Evolutionary conservation across 2,113 vertebrate genomes (phyloP).

Genomic region (Myiagra hebetior): DNA sequence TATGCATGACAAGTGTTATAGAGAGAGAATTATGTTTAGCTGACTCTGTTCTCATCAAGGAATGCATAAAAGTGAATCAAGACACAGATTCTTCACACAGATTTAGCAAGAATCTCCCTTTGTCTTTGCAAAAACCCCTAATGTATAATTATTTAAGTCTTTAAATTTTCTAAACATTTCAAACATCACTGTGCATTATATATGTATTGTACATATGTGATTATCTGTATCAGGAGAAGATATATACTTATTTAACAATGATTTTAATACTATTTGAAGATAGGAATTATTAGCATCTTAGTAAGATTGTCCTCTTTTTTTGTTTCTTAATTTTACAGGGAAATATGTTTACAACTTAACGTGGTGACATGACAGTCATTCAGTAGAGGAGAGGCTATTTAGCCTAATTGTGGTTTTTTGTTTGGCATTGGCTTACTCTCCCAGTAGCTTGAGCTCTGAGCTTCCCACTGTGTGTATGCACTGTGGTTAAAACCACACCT

Average conservation of each 20-base stretch:
- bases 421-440: neutral
- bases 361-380: neutral
- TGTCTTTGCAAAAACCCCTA: neutral
- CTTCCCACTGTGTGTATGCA: neutral
- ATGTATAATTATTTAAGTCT: neutral
- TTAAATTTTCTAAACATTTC: neutral
- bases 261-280: neutral
- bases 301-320: neutral
- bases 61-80: neutral
- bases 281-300: neutral
- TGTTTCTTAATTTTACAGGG: neutral
- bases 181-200: neutral
- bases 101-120: neutral
- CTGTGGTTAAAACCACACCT: constrained; percentile 16
- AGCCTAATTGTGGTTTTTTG: neutral
- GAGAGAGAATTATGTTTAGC: neutral
- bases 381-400: neutral
- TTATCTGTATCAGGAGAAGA: neutral
- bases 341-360: neutral
- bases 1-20: neutral
- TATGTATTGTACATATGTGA: neutral
- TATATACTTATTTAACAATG: neutral
- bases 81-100: neutral
- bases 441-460: neutral
- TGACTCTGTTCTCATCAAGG: neutral